phyloP scores from a whole-genome alignment of 2,797 vertebrate genomes.

The Lacerta viridis region DNA sequence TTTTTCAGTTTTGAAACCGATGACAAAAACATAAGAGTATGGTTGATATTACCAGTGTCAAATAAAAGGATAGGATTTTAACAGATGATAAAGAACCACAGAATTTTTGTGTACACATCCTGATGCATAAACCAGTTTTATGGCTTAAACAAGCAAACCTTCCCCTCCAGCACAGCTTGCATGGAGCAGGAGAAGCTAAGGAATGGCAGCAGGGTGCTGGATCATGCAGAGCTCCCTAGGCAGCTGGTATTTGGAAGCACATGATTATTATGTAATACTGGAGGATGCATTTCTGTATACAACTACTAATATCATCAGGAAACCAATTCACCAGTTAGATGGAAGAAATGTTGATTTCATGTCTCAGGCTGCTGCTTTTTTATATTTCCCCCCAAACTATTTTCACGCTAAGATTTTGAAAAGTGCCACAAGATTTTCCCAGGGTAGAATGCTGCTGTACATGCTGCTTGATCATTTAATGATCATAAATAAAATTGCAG shows the following conservation, averaged over 20 bases:
- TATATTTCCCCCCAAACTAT: not conserved
- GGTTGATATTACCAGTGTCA: not conserved
- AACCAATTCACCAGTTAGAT: slow-evolving; percentile 15
- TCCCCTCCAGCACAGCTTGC: slow-evolving; percentile 6
- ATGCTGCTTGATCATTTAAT: not conserved
- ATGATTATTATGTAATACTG: not conserved
- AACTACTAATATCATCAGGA: not conserved
- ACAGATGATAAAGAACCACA: not conserved
- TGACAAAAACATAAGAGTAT: not conserved
- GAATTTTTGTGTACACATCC: not conserved
- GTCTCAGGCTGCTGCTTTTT: not conserved
- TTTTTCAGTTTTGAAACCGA: not conserved
- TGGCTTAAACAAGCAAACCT: not conserved
- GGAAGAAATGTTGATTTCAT: not conserved
- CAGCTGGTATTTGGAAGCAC: slow-evolving; percentile 1
- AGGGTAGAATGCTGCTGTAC: not conserved
- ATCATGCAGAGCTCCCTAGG: slow-evolving; percentile 22
- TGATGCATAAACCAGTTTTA: not conserved
- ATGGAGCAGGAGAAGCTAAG: not conserved
- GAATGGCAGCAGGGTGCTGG: slow-evolving; percentile 11
- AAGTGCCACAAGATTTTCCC: not conserved
- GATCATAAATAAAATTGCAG: not conserved
- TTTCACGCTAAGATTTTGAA: not conserved
- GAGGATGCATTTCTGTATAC: not conserved
- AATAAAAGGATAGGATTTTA: not conserved